Evolutionary conservation across 37 sponge, comb jelly and placozoan species (phyloP).

Genomic region (Aplysina aerophoba): DNA sequence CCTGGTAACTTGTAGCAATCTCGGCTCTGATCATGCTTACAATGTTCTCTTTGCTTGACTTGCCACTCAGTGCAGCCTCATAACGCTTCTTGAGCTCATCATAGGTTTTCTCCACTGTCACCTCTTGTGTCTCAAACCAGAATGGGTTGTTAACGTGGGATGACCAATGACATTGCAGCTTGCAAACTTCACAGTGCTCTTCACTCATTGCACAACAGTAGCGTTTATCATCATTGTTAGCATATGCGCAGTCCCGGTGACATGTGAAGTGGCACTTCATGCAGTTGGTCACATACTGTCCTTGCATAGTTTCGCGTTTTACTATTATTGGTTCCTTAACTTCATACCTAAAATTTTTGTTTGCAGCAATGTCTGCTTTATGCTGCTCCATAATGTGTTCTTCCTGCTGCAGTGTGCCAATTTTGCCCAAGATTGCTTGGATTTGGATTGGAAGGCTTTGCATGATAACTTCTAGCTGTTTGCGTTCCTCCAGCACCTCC

Average conservation of each 20-base stretch:
- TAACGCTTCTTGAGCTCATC: background rate
- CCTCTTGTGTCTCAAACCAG: constrained; percentile 36
- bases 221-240: constrained; percentile 58
- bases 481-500: constrained; percentile 62
- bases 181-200: constrained; percentile 57
- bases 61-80: background rate
- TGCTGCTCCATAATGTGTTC: constrained; percentile 36
- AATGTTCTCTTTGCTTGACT: background rate
- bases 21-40: background rate
- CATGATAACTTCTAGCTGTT: constrained; percentile 57
- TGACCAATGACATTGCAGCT: constrained; percentile 57
- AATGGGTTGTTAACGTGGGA: constrained; percentile 64
- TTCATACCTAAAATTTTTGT: constrained; percentile 68
- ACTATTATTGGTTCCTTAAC: constrained; percentile 46
- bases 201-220: constrained; percentile 83
- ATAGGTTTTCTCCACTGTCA: background rate
- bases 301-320: constrained; percentile 27
- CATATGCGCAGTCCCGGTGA: constrained; percentile 53
- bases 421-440: constrained; percentile 37
- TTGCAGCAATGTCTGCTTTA: constrained; percentile 40
- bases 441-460: constrained; percentile 55
- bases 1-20: background rate
- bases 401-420: constrained; percentile 58
- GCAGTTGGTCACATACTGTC: constrained; percentile 72
- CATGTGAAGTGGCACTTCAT: constrained; percentile 73